phyloP scores from a whole-genome alignment of 2,113 vertebrate species.

The Caloenas nicobarica region DNA sequence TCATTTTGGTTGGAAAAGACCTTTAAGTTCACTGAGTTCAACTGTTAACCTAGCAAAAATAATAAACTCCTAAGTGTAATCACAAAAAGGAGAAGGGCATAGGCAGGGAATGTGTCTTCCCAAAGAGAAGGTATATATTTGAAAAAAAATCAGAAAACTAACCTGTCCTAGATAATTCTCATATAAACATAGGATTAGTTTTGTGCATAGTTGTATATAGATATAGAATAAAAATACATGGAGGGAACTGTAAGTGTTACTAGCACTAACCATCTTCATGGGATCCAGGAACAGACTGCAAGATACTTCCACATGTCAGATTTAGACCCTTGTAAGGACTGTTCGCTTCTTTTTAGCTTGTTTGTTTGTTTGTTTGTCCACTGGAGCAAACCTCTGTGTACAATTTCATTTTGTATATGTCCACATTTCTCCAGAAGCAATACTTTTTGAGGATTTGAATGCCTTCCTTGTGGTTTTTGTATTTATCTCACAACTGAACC shows the following conservation, averaged over 20 bases:
- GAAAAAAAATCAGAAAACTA: background rate
- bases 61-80: background rate
- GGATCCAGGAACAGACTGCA: background rate
- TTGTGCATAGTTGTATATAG: background rate
- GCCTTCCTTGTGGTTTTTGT: background rate
- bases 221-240: background rate
- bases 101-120: background rate
- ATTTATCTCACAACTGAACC: background rate
- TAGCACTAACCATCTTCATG: background rate
- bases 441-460: background rate
- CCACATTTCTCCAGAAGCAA: background rate
- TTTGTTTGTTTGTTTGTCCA: background rate
- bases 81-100: rapidly evolving
- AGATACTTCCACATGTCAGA: background rate
- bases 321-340: background rate
- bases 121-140: background rate
- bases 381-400: background rate
- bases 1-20: too few species aligned
- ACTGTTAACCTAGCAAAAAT: too few species aligned
- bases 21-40: too few species aligned
- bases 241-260: background rate
- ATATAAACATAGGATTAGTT: background rate
- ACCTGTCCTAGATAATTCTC: background rate
- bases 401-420: background rate
- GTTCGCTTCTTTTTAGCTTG: background rate